Evolutionary conservation across 64 coral and sea anemone species (phyloP).

Genomic region (Porites lutea): DNA sequence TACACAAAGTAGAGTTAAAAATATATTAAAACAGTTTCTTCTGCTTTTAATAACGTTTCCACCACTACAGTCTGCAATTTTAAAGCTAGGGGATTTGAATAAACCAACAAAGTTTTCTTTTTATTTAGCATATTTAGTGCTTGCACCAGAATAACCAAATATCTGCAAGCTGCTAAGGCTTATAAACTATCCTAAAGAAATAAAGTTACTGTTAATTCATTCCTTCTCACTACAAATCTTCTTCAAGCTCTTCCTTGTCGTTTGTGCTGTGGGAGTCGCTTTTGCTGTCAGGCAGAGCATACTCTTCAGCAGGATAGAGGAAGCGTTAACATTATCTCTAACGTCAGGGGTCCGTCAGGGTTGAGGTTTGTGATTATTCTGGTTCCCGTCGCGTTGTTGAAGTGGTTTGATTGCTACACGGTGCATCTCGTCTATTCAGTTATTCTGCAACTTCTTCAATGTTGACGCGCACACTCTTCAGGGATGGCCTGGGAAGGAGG

Average conservation of each 20-base stretch:
- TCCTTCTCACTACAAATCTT: constrained; percentile 53
- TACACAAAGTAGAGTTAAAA: background rate
- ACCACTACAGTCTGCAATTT: background rate
- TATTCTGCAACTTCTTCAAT: too few species aligned
- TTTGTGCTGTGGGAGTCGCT: constrained; percentile 59
- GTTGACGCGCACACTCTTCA: too few species aligned
- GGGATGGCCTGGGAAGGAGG: too few species aligned
- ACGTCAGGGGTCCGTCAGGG: too few species aligned
- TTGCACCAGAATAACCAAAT: background rate
- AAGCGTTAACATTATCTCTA: constrained; percentile 24
- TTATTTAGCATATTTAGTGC: background rate
- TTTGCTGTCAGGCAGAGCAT: constrained; percentile 27
- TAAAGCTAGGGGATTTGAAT: background rate
- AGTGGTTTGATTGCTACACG: too few species aligned
- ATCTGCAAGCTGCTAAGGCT: background rate
- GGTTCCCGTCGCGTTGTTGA: too few species aligned
- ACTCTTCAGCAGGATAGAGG: background rate
- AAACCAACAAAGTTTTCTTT: background rate
- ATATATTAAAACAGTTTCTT: background rate
- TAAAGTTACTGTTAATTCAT: constrained; percentile 36
- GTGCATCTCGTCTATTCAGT: too few species aligned
- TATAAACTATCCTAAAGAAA: constrained; percentile 35
- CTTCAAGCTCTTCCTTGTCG: constrained; percentile 49
- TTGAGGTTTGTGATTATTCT: too few species aligned
- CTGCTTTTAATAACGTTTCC: constrained; percentile 1